Conservation (phyloP, 2,888 invertebrate species). For the Lypha dubia region DNA sequence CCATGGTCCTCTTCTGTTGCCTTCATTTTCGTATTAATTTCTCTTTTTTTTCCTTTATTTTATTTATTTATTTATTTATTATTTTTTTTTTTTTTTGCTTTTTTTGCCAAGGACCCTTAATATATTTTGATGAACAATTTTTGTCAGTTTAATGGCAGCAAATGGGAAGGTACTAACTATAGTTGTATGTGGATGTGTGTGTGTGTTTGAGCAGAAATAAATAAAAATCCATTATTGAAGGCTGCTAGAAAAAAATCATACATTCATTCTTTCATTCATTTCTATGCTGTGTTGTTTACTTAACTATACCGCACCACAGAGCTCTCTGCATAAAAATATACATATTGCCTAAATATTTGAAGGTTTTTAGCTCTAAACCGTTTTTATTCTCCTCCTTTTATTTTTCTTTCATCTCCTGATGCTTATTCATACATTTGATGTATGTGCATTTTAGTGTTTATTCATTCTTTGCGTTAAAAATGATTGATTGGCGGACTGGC, state of each 20-base stretch:
- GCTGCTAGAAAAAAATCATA: constrained; percentile 21
- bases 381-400: constrained; percentile 3
- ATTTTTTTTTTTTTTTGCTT: not conserved
- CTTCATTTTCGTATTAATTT: not conserved
- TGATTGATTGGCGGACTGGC: constrained; percentile 65
- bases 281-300: constrained; percentile 14
- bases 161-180: not conserved
- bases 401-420: constrained; percentile 3
- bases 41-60: not conserved
- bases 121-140: constrained; percentile 2
- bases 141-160: not conserved
- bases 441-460: not conserved
- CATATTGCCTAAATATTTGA: constrained; percentile 33
- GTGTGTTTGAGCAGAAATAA: not conserved
- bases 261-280: no score
- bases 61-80: no score
- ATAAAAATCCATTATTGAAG: constrained; percentile 53
- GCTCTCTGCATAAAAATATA: not conserved
- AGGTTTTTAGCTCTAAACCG: constrained; percentile 53
- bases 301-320: not conserved
- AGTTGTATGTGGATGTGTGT: not conserved
- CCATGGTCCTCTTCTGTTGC: constrained; percentile 9
- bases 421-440: not conserved
- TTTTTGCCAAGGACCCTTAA: constrained; percentile 33
- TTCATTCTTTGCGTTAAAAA: constrained; percentile 40